A percentile compares a stretch with the other conserved stretches of the same genome.
These are phyloP conservation scores for Epinotia demarniana DNA, from an alignment of 2,888 invertebrate species.

Conservation along the genomic window DNA sequence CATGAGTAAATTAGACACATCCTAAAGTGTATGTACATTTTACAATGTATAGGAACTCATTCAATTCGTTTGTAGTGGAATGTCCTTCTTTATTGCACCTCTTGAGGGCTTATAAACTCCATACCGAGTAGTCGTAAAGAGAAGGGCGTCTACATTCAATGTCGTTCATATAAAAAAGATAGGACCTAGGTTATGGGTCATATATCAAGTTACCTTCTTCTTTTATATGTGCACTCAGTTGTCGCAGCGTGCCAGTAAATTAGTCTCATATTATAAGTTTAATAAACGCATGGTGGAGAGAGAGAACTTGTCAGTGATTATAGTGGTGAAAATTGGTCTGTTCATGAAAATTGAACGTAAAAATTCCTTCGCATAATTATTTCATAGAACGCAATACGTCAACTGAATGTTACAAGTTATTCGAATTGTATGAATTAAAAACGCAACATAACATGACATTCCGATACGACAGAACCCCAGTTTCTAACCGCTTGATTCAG, in stretches of 20 bases:
- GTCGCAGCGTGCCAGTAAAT: conserved; percentile 72
- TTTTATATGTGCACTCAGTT: conserved; percentile 52
- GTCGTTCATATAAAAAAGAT: background rate
- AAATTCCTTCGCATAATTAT: background rate
- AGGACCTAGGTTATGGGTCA: background rate
- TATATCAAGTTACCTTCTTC: conserved; percentile 8
- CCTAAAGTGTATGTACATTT: conserved; percentile 17
- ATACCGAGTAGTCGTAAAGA: conserved; percentile 74
- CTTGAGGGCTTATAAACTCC: conserved; percentile 66
- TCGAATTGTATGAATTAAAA: conserved; percentile 32
- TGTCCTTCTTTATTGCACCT: conserved; percentile 25
- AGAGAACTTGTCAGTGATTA: too few relatives aligned
- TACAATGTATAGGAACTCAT: background rate
- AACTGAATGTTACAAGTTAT: background rate
- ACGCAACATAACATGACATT: conserved; percentile 51
- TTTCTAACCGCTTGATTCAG: conserved; percentile 53
- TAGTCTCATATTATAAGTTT: conserved; percentile 66
- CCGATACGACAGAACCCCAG: conserved; percentile 7
- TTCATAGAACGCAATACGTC: background rate
- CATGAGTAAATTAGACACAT: conserved; percentile 29
- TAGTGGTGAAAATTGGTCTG: too few relatives aligned
- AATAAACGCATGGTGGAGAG: conserved; percentile 66
- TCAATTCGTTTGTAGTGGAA: conserved; percentile 12
- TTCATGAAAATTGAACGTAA: background rate
- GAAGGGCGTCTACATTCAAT: conserved; percentile 60